Conservation (phyloP, 2,113 vertebrate species). For the Gavialis gangeticus region DNA sequence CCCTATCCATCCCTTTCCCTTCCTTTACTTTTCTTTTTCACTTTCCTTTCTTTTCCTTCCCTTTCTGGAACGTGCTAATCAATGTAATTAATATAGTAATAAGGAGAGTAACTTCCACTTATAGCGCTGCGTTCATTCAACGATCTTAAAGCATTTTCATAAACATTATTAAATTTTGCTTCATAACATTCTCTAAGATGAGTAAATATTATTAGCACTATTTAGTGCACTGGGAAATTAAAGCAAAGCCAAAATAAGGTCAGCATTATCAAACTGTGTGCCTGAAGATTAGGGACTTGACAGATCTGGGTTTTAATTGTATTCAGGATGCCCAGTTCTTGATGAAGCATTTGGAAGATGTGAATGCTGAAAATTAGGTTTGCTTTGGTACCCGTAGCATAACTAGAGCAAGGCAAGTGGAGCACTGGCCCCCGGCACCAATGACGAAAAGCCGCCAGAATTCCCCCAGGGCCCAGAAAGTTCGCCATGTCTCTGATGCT, state of each 20-base stretch:
- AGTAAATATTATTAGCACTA: not conserved
- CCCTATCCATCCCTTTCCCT: not conserved
- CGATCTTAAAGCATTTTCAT: slow-evolving; percentile 16
- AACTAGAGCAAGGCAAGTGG: no score
- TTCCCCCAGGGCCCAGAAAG: no score
- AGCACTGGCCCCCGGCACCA: no score
- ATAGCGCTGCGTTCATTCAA: not conserved
- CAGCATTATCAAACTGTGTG: not conserved
- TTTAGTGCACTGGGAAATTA: not conserved
- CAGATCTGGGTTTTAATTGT: not conserved
- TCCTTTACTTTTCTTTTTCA: not conserved
- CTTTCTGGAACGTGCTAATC: not conserved
- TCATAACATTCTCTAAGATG: not conserved
- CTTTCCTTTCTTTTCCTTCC: not conserved
- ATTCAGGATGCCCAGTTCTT: accelerated
- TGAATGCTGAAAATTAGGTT: not conserved
- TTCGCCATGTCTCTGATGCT: no score
- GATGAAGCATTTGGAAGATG: not conserved
- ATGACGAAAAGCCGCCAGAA: no score
- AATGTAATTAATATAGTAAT: slow-evolving; percentile 2
- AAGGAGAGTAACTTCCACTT: not conserved
- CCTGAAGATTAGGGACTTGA: not conserved
- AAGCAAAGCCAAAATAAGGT: not conserved
- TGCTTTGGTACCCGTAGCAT: no score
- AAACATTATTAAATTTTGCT: slow-evolving; percentile 15